Evolutionary conservation across 2,888 invertebrate genomes (phyloP).

Genomic region (Lycocerus yunnanus): DNA sequence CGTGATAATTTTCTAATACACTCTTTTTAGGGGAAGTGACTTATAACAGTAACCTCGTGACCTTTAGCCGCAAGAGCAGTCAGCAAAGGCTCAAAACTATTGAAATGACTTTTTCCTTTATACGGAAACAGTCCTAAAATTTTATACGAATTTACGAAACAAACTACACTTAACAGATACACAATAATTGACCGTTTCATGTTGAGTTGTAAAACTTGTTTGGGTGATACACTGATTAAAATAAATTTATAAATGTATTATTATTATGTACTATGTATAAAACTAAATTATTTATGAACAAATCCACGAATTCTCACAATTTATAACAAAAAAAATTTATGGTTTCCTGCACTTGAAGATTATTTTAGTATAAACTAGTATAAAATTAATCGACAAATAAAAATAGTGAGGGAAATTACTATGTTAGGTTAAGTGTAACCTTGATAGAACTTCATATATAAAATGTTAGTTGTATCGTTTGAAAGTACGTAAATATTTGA

Average conservation of each 20-base stretch:
- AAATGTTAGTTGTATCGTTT: too few relatives aligned
- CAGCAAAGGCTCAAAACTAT: slow-evolving; percentile 65
- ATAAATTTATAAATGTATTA: too few relatives aligned
- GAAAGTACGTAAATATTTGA: too few relatives aligned
- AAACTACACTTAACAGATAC: background rate
- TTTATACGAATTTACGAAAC: slow-evolving; percentile 48
- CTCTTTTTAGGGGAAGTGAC: slow-evolving; percentile 60
- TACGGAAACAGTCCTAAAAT: slow-evolving; percentile 71
- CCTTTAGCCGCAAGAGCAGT: slow-evolving; percentile 65
- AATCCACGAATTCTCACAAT: background rate
- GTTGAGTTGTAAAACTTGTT: background rate
- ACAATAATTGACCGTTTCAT: background rate
- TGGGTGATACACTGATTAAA: too few relatives aligned
- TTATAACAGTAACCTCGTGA: slow-evolving; percentile 70
- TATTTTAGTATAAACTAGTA: too few relatives aligned
- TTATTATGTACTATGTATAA: too few relatives aligned
- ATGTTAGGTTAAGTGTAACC: too few relatives aligned
- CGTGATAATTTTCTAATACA: slow-evolving; percentile 29
- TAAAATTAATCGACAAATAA: too few relatives aligned
- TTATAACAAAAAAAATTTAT: background rate
- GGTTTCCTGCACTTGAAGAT: too few relatives aligned
- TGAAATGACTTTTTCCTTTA: slow-evolving; percentile 72
- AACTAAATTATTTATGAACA: too few relatives aligned
- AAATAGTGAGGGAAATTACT: too few relatives aligned
- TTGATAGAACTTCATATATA: too few relatives aligned